These are phyloP conservation scores for Theodoxus fluviatilis DNA, from an alignment of 2,888 invertebrate species.

Conservation along the genomic window DNA sequence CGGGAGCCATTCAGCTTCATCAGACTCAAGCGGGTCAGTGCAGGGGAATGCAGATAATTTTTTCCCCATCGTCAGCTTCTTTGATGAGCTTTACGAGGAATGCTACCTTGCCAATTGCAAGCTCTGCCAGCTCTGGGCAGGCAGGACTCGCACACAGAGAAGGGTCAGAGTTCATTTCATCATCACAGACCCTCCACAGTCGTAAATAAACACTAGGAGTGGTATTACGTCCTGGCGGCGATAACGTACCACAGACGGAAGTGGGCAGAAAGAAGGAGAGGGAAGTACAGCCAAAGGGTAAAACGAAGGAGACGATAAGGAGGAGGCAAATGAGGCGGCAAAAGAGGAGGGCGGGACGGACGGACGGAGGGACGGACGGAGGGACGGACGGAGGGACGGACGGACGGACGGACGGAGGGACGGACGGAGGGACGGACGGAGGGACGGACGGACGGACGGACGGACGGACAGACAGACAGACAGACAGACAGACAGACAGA, in stretches of 20 bases:
- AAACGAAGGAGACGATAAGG: background rate
- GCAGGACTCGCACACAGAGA: too few relatives aligned
- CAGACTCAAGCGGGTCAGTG: too few relatives aligned
- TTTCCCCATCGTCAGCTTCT: too few relatives aligned
- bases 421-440: background rate
- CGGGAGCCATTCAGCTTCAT: too few relatives aligned
- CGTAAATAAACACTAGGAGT: too few relatives aligned
- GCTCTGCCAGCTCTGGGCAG: too few relatives aligned
- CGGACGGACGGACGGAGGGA: background rate
- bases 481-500: slow-evolving; percentile 18
- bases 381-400: background rate
- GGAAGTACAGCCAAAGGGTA: background rate
- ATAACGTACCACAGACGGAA: background rate
- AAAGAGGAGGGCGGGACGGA: slow-evolving; percentile 22
- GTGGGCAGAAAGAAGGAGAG: slow-evolving; percentile 1
- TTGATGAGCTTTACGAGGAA: too few relatives aligned
- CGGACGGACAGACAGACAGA: slow-evolving; percentile 23
- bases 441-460: slow-evolving; percentile 16
- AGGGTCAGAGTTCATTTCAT: too few relatives aligned
- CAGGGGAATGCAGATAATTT: too few relatives aligned
- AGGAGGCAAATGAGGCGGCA: background rate
- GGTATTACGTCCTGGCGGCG: too few relatives aligned
- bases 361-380: background rate
- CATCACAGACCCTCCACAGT: too few relatives aligned
- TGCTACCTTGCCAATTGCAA: too few relatives aligned